Conservation (phyloP, 2,797 vertebrate genomes). For the Chloroceryle inda region DNA sequence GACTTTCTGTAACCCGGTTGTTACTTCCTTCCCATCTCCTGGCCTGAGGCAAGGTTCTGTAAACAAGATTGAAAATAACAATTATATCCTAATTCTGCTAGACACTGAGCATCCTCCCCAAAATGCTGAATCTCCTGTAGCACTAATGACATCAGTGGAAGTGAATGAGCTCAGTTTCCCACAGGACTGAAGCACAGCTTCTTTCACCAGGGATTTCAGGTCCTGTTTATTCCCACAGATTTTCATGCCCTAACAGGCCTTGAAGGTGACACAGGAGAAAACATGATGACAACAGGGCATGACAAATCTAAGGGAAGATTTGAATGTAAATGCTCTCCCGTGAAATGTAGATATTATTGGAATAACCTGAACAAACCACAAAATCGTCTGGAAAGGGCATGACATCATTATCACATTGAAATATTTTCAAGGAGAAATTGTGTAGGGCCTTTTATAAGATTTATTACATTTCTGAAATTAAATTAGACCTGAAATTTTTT, state of each 20-base stretch:
- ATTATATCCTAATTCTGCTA: background rate
- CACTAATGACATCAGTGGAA: background rate
- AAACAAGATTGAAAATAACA: constrained; percentile 7
- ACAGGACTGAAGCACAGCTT: background rate
- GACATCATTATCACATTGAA: constrained; percentile 58
- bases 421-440: constrained; percentile 71
- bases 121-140: constrained; percentile 8
- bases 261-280: constrained; percentile 82
- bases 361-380: constrained; percentile 79
- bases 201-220: constrained; percentile 68
- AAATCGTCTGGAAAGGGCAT: constrained; percentile 68
- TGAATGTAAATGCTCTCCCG: constrained; percentile 69
- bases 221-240: constrained; percentile 74
- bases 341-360: constrained; percentile 76
- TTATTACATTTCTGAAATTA: constrained; percentile 65
- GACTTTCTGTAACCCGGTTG: background rate
- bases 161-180: background rate
- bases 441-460: constrained; percentile 51
- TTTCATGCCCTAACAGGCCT: constrained; percentile 69
- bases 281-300: constrained; percentile 69
- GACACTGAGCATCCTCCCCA: background rate
- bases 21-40: background rate
- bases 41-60: background rate
- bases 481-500: constrained; percentile 30
- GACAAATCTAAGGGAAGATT: constrained; percentile 80